Percentiles rank a stretch among this genome's conserved stretches.
Evolutionary conservation across 2,888 invertebrate species (phyloP).

Genomic region (Deroplatys truncata): DNA sequence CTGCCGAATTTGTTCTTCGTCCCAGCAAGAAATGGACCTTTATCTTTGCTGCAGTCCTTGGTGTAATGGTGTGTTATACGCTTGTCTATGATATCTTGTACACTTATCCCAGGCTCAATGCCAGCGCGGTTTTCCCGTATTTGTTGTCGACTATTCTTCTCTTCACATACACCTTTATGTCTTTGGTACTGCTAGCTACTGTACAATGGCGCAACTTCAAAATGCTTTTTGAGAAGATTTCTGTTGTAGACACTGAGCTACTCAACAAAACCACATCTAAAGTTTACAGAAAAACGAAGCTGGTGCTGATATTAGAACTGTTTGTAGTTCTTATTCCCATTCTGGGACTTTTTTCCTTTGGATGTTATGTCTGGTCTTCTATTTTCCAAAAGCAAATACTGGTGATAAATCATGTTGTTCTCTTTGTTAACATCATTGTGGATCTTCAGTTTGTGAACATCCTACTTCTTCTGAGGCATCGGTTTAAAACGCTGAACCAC

Average conservation of each 20-base stretch:
- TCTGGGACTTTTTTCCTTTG: not conserved
- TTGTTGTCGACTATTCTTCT: not conserved
- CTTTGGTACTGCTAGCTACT: not conserved
- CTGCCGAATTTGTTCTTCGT: not conserved
- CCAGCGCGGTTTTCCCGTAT: not conserved
- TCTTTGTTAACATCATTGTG: not conserved
- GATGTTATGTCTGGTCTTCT: not conserved
- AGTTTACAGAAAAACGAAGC: not conserved
- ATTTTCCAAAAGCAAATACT: not conserved
- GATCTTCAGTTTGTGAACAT: not conserved
- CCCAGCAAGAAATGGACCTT: not conserved
- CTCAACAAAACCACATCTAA: not conserved
- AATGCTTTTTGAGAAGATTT: not conserved
- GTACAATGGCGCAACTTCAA: not conserved
- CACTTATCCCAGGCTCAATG: not conserved
- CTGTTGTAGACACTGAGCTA: not conserved
- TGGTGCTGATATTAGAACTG: not conserved
- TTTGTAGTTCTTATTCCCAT: not conserved
- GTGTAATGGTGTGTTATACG: not conserved
- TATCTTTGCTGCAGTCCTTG: not conserved
- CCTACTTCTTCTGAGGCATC: not conserved
- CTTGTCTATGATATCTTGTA: not conserved
- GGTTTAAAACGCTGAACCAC: not conserved
- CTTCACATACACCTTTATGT: not conserved
- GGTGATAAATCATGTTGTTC: not conserved